phyloP scores from a whole-genome alignment of 2,797 vertebrate species.

The Micropoecilia bifurca region DNA sequence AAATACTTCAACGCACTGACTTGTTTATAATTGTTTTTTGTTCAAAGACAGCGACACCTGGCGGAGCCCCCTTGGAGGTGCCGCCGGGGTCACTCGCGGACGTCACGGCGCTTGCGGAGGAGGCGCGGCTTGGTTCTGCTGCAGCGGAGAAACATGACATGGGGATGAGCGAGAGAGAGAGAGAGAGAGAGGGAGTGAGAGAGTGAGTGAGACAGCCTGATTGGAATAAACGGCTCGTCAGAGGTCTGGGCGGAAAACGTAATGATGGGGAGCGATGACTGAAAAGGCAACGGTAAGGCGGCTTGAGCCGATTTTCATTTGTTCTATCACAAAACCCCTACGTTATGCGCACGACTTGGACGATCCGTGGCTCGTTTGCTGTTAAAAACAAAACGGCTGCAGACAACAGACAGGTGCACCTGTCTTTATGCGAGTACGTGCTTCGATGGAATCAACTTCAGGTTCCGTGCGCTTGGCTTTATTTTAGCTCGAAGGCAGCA shows the following conservation, averaged over 20 bases:
- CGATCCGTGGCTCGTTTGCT: constrained; percentile 50
- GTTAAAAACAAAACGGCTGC: constrained; percentile 65
- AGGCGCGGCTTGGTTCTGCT: constrained; percentile 83
- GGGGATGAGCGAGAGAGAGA: constrained; percentile 72
- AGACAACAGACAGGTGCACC: constrained; percentile 81
- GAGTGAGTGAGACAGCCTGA: constrained; percentile 68
- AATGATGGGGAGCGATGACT: constrained; percentile 74
- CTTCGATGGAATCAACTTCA: constrained; percentile 67
- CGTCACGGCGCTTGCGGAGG: constrained; percentile 72
- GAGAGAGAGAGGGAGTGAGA: constrained; percentile 14
- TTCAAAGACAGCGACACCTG: constrained; percentile 60
- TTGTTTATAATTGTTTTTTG: neutral
- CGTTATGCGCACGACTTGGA: constrained; percentile 3
- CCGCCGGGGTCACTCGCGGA: constrained; percentile 37
- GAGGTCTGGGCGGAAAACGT: constrained; percentile 66
- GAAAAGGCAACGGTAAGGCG: constrained; percentile 77
- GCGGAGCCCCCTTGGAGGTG: constrained; percentile 25
- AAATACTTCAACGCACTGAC: neutral
- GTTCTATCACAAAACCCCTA: neutral
- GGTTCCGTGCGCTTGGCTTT: constrained; percentile 39
- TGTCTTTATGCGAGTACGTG: constrained; percentile 70
- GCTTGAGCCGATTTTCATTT: constrained; percentile 25
- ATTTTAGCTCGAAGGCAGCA: constrained; percentile 50
- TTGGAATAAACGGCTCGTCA: constrained; percentile 74
- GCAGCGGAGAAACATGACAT: constrained; percentile 85